Evolutionary conservation across 1,140 invertebrate species (phyloP), one percentile per base, ranked within the genome.

Genomic region (Kradibia gibbosae): DNA sequence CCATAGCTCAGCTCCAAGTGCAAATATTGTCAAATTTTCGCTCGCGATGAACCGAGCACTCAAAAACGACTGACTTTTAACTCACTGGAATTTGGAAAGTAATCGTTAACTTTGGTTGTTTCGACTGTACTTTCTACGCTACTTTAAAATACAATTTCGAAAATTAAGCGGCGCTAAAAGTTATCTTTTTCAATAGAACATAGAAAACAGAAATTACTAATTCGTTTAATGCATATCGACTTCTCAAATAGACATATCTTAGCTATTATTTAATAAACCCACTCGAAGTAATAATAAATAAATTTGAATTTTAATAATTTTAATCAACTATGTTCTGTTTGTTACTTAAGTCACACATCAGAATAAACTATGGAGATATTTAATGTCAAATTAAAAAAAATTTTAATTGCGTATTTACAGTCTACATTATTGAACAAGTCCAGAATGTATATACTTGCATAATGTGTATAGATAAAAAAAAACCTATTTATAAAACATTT

Each of bases 11-110:
- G 22, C 22, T 39, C 17, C 31, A 36, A 67, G 62, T 8, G n/a
- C 62, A 67, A 67, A 67, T 67, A 39, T 36, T 39, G 20, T 67
- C 62, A 39, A 39, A 67, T 36, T 67, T 67, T 67, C 62, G 62
- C 62, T 39, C 34, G 11, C 34, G 39, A 67, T 67, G 34, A 67
- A 39, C 10, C 17, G 62, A 34, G 36, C 34, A 39, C 34, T 67
- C 34, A 20, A 39, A 39, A 67, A 67, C 50, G 31, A n/a, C 62
- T 67, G 34, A 34, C 34, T 67, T 67, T 67, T 39, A 67, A 67
- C 34, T 67, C 62, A 39, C 36, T n/a, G 62, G 62, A 67, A 67
- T 67, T 67, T 67, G 62, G 62, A 67, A 67, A 67, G 62, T 67
- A n/a, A 36, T 11, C 34, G 34, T 39, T n/a, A 67, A 67, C 60